Percentiles rank a stretch among this genome's conserved stretches.
Conservation (phyloP, 1,140 invertebrate species). For the Rhopalosiphum padi region DNA sequence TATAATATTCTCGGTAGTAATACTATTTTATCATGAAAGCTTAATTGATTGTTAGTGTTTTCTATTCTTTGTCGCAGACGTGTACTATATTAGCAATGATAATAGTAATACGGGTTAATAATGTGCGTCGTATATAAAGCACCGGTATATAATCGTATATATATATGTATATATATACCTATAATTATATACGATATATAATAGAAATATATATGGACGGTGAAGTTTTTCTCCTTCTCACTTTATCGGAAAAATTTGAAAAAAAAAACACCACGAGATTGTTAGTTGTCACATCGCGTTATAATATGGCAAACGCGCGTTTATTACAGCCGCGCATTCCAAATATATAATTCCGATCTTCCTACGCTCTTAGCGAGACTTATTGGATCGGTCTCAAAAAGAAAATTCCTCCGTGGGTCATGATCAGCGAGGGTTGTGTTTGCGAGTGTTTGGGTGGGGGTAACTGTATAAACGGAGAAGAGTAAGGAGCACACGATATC, state of each 20-base stretch:
- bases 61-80: not conserved
- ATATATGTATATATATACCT: not conserved
- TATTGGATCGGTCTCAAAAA: slow-evolving; percentile 56
- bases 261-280: not conserved
- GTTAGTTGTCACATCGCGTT: slow-evolving; percentile 6
- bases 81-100: not conserved
- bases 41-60: not conserved
- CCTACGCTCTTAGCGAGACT: slow-evolving; percentile 37
- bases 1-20: not conserved
- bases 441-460: not conserved
- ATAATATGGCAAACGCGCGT: not conserved
- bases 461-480: too few relatives aligned
- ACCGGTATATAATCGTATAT: not conserved
- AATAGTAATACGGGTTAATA: not conserved
- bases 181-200: too few relatives aligned
- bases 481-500: not conserved
- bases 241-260: not conserved
- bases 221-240: not conserved
- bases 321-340: slow-evolving; percentile 29
- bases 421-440: not conserved
- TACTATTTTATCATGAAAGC: not conserved
- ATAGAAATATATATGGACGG: too few relatives aligned
- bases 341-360: slow-evolving; percentile 47
- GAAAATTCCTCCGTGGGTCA: slow-evolving; percentile 30
- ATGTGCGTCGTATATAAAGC: not conserved